Conservation (phyloP, 2,113 vertebrate genomes). For the Stegostoma tigrinum region DNA sequence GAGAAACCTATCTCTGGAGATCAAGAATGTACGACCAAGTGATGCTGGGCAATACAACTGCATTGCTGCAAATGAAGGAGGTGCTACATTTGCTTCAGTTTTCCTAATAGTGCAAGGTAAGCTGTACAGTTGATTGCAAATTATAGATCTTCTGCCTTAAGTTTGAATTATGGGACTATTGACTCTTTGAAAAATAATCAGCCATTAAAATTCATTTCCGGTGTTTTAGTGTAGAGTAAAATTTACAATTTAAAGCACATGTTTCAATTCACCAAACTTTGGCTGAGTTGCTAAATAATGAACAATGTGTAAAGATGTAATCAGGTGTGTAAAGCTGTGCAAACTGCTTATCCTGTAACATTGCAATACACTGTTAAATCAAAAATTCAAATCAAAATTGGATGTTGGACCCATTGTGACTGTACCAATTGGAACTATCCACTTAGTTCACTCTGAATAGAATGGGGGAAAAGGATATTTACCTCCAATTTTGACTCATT, state of each 20-base stretch:
- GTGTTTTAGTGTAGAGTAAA: background rate
- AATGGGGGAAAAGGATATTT: background rate
- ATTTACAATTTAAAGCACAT: background rate
- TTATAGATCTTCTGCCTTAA: background rate
- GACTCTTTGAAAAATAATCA: background rate
- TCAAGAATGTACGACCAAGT: slow-evolving; percentile 52
- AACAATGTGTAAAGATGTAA: background rate
- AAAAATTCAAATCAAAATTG: no score
- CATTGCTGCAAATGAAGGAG: slow-evolving; percentile 70
- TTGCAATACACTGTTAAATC: no score
- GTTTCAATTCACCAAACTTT: background rate
- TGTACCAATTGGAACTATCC: no score
- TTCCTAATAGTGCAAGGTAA: slow-evolving; percentile 85
- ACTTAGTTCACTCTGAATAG: no score
- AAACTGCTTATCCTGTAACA: background rate
- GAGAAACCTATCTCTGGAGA: slow-evolving; percentile 71
- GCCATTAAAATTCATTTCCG: background rate
- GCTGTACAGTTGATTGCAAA: background rate
- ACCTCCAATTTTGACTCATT: background rate
- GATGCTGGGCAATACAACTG: slow-evolving; percentile 77
- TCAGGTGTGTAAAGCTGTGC: background rate
- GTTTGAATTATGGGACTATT: background rate
- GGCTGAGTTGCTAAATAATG: background rate
- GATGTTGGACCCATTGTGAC: no score
- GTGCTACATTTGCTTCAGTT: slow-evolving; percentile 55